Evolutionary conservation across 2,888 invertebrate species (phyloP), one percentile per base, ranked within the genome.

Genomic region (Hyles lineata): DNA sequence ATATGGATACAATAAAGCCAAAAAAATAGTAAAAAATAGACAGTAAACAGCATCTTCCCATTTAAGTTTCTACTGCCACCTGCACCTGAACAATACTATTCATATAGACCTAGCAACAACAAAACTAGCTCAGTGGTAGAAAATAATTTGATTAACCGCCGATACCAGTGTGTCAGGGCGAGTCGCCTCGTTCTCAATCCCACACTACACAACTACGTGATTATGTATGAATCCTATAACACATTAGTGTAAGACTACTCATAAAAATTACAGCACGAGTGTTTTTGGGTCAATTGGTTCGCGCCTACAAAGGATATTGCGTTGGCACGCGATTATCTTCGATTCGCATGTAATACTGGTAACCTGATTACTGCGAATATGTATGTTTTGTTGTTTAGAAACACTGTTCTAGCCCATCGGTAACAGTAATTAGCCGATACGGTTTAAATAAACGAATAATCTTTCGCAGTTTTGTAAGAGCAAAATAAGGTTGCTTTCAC

Each of bases 311-410:
- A 32, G 43, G 43, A 50, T 23, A 67, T 67, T 67, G 63, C 63
- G 43, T 43, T 50, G 21, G 43, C 43, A 21, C 43, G 35, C 63
- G 43, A 67, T 67, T 67, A 67, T 67, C 63, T 21, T 67, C 23
- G 43, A 67, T 67, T 67, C 21, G 63, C 43, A 50, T 6, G 63
- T 67, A 67, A 67, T 67, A 67, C 21, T 43, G 43, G 63, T 67
- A 67, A 50, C 43, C 63, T 67, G 32, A 43, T 67, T n/a, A 55
- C n/a, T 43, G 63, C 43, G 17, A 67, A 67, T 23, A 23, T 67
- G 63, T 67, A 21, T 67, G 43, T 29, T 17, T 19, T 32, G 32
- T 32, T 35, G 63, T 35, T 67, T 55, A 55, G 19, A 7, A 55
- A 55, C 55, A 55, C 55, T 7, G n/a, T 55, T 55, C 55, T n/a